These are phyloP conservation scores for Galeopterus variegatus DNA, from an alignment of 2,113 vertebrate genomes.

Conservation along the genomic window DNA sequence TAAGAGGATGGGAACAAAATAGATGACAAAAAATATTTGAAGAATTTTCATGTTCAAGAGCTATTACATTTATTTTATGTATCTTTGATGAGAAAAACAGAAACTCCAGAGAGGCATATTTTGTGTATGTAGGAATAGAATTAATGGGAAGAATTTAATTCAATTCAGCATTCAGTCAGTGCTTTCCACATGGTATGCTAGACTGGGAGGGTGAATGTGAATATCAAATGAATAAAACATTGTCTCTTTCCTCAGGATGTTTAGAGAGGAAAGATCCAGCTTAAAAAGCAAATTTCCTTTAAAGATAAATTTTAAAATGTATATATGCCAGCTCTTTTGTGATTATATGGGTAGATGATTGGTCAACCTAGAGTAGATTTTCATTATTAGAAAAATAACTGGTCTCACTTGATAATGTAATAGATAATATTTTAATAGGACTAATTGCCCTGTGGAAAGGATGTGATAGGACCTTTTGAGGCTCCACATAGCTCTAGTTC, in stretches of 20 bases:
- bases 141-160: conserved; percentile 35
- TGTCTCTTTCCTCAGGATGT: conserved; percentile 44
- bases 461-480: neutral
- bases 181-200: conserved; percentile 65
- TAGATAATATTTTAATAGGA: neutral
- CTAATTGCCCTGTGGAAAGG: neutral
- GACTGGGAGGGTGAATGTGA: conserved; percentile 50
- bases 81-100: neutral
- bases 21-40: neutral
- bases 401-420: neutral
- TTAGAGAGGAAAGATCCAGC: conserved; percentile 43
- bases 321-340: neutral
- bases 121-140: conserved; percentile 40
- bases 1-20: neutral
- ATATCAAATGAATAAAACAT: conserved; percentile 70
- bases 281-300: conserved; percentile 8
- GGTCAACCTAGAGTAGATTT: neutral
- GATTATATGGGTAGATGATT: neutral
- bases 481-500: neutral
- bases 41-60: conserved; percentile 7
- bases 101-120: neutral
- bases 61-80: conserved; percentile 34
- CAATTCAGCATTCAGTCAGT: conserved; percentile 60
- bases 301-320: neutral
- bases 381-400: conserved; percentile 22